Evolutionary conservation across 2,797 vertebrate species (phyloP).

Genomic region (Squalus acanthias): DNA sequence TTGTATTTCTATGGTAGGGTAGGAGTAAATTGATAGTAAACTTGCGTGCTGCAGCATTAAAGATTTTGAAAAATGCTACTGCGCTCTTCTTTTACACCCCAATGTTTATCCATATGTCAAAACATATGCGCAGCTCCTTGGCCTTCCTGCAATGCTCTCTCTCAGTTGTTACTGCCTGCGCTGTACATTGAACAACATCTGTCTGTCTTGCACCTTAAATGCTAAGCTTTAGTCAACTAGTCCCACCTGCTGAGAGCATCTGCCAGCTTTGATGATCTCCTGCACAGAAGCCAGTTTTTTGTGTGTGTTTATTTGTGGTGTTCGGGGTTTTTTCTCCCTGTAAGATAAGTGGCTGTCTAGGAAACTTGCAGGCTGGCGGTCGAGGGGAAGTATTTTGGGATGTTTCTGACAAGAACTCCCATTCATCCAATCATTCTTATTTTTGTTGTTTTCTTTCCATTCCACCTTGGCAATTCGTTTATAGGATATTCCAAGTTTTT

Average conservation of each 20-base stretch:
- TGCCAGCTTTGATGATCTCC: constrained; percentile 6
- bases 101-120: not conserved
- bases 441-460: not conserved
- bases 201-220: constrained; percentile 12
- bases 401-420: not conserved
- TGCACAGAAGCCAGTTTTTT: not conserved
- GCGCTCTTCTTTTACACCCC: not conserved
- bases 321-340: not conserved
- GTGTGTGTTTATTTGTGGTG: not conserved
- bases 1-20: not conserved
- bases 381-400: not conserved
- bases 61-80: not conserved
- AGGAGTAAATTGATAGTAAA: not conserved
- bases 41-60: not conserved
- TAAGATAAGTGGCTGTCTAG: not conserved
- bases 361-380: not conserved
- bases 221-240: constrained; percentile 17
- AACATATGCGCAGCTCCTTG: not conserved
- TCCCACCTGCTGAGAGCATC: constrained; percentile 20
- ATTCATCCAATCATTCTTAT: not conserved
- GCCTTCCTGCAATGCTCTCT: not conserved
- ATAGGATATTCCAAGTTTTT: not conserved
- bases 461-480: constrained; percentile 14
- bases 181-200: not conserved
- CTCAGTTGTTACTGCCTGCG: not conserved